Conservation (phyloP, 2,113 vertebrate genomes). For the Xyliphius kryptos region DNA sequence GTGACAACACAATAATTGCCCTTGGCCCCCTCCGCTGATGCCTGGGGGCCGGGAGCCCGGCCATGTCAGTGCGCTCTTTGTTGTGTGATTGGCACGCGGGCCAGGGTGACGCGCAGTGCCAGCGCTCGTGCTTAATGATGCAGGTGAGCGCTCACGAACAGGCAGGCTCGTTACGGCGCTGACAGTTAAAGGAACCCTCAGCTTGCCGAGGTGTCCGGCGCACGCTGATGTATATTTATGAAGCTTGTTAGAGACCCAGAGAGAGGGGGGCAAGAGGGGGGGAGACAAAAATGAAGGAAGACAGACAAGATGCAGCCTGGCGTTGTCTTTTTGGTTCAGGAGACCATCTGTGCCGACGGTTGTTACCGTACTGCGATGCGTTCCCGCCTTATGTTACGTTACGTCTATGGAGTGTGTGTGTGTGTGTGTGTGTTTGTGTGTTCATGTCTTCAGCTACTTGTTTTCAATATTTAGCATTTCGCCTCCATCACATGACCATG, state of each 20-base stretch:
- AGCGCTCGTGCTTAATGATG: conserved; percentile 41
- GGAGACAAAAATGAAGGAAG: no score
- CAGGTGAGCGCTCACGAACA: conserved; percentile 34
- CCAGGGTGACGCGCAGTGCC: conserved; percentile 29
- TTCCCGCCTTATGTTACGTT: no score
- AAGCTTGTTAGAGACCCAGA: conserved; percentile 42
- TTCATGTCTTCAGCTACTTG: no score
- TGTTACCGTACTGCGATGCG: no score
- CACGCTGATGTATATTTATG: conserved; percentile 46
- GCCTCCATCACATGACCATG: no score
- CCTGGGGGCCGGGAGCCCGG: conserved; percentile 14
- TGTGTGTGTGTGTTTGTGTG: no score
- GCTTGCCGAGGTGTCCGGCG: conserved; percentile 38
- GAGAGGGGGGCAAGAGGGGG: no score
- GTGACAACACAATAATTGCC: conserved; percentile 17
- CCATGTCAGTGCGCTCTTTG: conserved; percentile 30
- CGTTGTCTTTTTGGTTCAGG: no score
- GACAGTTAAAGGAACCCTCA: conserved; percentile 42
- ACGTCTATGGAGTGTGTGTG: no score
- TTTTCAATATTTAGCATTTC: no score
- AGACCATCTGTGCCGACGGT: no score
- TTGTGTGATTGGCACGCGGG: conserved; percentile 40
- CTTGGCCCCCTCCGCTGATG: conserved; percentile 5
- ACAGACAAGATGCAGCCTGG: no score
- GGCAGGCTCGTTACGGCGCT: conserved; percentile 39